Conservation (phyloP, 2,113 vertebrate species). For the Urocynchramus pylzowi region DNA sequence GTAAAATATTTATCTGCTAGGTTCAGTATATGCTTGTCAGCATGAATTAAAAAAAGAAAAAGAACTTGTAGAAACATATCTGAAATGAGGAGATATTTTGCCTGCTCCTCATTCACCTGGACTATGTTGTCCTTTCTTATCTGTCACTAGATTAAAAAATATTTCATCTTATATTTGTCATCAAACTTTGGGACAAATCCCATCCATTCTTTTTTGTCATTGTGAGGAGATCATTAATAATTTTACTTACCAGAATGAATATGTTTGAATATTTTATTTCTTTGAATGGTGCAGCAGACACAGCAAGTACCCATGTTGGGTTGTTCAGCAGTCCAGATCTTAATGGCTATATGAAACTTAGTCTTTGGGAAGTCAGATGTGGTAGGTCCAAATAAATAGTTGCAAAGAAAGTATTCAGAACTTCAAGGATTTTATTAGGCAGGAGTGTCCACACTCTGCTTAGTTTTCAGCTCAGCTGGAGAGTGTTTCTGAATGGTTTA, state of each 20-base stretch:
- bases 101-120: slow-evolving; percentile 23
- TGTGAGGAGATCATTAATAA: background rate
- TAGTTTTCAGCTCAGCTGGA: background rate
- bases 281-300: background rate
- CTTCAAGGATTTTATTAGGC: background rate
- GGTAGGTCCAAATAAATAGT: background rate
- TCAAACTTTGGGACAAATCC: background rate
- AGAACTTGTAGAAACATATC: slow-evolving; percentile 41
- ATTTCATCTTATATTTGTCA: slow-evolving; percentile 17
- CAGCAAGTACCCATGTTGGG: background rate
- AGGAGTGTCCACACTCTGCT: fast-evolving
- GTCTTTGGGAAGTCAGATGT: background rate
- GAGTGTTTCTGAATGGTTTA: background rate
- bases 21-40: slow-evolving; percentile 37
- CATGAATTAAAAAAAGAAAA: slow-evolving; percentile 36
- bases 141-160: background rate
- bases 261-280: background rate
- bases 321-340: background rate
- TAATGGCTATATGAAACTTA: background rate
- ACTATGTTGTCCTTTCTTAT: slow-evolving; percentile 40
- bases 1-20: slow-evolving; percentile 58
- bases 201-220: background rate
- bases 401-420: background rate
- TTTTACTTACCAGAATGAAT: background rate
- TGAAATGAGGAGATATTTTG: slow-evolving; percentile 36